phyloP scores from a whole-genome alignment of 2,113 vertebrate genomes.

The Ptilorrhoa leucosticta region DNA sequence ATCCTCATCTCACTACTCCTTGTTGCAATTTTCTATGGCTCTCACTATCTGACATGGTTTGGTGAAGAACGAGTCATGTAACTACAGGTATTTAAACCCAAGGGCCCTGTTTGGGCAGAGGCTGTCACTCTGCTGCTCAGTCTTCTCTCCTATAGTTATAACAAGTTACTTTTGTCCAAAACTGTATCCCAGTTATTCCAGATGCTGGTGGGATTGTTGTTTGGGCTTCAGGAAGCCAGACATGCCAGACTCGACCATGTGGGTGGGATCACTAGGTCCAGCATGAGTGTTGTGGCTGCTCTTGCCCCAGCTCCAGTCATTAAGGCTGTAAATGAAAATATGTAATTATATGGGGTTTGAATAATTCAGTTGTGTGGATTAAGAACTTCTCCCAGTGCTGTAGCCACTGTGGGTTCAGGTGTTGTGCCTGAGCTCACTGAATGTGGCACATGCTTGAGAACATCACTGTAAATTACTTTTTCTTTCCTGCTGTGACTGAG shows the following conservation, averaged over 20 bases:
- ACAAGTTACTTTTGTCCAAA: not conserved
- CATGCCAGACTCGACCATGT: too few species aligned
- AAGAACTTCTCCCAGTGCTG: not conserved
- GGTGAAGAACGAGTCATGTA: not conserved
- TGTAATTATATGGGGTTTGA: not conserved
- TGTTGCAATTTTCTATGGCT: not conserved
- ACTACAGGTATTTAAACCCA: not conserved
- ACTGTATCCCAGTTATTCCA: not conserved
- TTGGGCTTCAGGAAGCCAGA: not conserved
- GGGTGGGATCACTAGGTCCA: not conserved
- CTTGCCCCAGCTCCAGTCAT: not conserved
- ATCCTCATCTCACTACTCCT: not conserved
- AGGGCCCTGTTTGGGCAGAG: not conserved
- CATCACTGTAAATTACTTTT: not conserved
- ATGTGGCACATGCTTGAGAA: not conserved
- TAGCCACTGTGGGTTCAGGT: not conserved
- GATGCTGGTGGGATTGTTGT: not conserved
- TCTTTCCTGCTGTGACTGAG: not conserved
- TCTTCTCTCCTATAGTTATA: not conserved
- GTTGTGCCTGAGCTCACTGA: not conserved
- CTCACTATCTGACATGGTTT: not conserved
- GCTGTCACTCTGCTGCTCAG: not conserved
- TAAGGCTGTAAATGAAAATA: not conserved
- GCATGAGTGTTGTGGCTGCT: not conserved
- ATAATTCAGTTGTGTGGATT: not conserved